Conservation (phyloP, 2,797 vertebrate genomes). For the Lycodopsis pacificus region DNA sequence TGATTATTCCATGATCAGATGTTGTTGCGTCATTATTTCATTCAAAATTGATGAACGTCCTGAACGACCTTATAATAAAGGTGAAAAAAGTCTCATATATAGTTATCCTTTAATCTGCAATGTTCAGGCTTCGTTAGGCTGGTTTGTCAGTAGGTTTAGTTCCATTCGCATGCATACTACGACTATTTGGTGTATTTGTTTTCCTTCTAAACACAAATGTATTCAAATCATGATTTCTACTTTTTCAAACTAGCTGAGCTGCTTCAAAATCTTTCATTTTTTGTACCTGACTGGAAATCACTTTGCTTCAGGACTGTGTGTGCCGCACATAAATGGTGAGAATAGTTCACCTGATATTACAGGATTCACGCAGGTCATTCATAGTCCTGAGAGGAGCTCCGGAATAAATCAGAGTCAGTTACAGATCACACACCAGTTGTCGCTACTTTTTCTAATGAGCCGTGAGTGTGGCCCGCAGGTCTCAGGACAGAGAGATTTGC, state of each 20-base stretch:
- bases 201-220: neutral
- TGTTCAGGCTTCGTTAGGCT: neutral
- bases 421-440: constrained; percentile 28
- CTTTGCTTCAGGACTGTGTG: neutral
- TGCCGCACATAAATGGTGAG: constrained; percentile 1
- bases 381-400: constrained; percentile 24
- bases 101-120: neutral
- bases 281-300: neutral
- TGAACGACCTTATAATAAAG: neutral
- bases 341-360: constrained; percentile 18
- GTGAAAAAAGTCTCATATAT: neutral
- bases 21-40: neutral
- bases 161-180: neutral
- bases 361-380: constrained; percentile 20
- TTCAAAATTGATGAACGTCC: neutral
- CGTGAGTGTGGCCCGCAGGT: neutral
- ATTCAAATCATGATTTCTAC: neutral
- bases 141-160: neutral
- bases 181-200: neutral
- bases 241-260: neutral
- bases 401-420: constrained; percentile 32
- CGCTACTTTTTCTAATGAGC: constrained; percentile 29
- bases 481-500: constrained; percentile 45
- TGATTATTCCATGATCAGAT: constrained; percentile 15
- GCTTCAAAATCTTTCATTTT: neutral